phyloP scores from a whole-genome alignment of 2,797 vertebrate genomes.

The Liasis olivaceus region DNA sequence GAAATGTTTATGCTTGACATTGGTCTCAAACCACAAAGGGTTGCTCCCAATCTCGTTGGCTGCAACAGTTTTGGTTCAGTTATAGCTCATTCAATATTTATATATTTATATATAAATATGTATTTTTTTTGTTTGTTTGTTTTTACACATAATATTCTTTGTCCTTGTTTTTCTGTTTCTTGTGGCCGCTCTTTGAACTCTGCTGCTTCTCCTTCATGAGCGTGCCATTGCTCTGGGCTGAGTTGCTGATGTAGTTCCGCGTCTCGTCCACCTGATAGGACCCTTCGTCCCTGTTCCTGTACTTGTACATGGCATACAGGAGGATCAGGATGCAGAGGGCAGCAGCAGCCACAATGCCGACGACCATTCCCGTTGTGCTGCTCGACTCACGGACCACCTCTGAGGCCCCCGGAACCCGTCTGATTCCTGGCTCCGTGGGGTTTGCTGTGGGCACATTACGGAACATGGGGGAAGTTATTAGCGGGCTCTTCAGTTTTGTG shows the following conservation, averaged over 20 bases:
- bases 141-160: slow-evolving; percentile 98
- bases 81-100: slow-evolving; percentile 67
- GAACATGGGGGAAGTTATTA: slow-evolving; percentile 99
- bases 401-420: slow-evolving; percentile 98
- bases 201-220: slow-evolving; percentile 95
- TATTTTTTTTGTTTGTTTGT: slow-evolving; percentile 54
- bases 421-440: slow-evolving; percentile 98
- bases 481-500: slow-evolving; percentile 96
- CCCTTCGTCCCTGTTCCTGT: slow-evolving; percentile 99
- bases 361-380: slow-evolving; percentile 99
- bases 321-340: slow-evolving; percentile 99
- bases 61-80: slow-evolving; percentile 67
- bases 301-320: slow-evolving; percentile 99
- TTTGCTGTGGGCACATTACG: slow-evolving; percentile 99
- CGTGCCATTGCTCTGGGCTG: slow-evolving; percentile 97
- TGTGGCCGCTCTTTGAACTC: slow-evolving; percentile 90
- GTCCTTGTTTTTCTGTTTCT: slow-evolving; percentile 99
- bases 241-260: slow-evolving; percentile 99
- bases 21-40: slow-evolving; percentile 66
- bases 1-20: slow-evolving; percentile 65
- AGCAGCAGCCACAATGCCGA: slow-evolving; percentile 99
- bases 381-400: slow-evolving; percentile 99
- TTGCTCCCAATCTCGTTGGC: slow-evolving; percentile 67
- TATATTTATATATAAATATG: slow-evolving; percentile 70
- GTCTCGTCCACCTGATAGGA: slow-evolving; percentile 99